A percentile compares a stretch with the other conserved stretches of the same genome.
These are phyloP conservation scores for Escarpia spicata DNA, from an alignment of 2,888 invertebrate genomes.

Conservation along the genomic window DNA sequence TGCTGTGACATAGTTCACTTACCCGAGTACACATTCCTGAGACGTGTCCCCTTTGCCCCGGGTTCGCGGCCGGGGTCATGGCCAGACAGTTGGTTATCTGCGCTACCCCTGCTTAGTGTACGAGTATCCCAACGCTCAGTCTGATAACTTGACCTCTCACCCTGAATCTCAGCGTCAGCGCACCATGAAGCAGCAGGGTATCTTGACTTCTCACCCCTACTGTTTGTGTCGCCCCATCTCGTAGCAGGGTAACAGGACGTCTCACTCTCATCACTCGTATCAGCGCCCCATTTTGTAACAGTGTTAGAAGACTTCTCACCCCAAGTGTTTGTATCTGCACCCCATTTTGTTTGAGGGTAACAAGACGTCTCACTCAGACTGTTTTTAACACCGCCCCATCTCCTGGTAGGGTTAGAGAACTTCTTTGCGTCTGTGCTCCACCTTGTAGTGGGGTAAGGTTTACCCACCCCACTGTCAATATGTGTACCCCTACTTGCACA, in stretches of 20 bases:
- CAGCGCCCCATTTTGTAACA: neutral
- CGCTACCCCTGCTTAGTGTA: neutral
- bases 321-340: neutral
- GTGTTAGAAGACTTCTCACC: neutral
- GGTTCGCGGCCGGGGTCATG: neutral
- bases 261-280: neutral
- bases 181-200: neutral
- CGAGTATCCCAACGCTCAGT: neutral
- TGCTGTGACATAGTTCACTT: neutral
- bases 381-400: neutral
- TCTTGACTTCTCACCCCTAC: neutral
- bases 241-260: neutral
- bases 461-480: neutral
- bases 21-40: neutral
- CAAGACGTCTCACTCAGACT: neutral
- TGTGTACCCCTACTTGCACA: neutral
- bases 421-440: neutral
- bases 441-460: neutral
- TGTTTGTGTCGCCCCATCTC: neutral
- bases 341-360: neutral
- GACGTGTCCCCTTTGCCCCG: neutral
- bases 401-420: neutral
- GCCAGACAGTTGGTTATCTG: neutral
- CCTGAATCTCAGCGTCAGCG: neutral
- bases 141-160: neutral